Conservation (phyloP, 2,113 vertebrate species). For the Mustela nigripes region DNA sequence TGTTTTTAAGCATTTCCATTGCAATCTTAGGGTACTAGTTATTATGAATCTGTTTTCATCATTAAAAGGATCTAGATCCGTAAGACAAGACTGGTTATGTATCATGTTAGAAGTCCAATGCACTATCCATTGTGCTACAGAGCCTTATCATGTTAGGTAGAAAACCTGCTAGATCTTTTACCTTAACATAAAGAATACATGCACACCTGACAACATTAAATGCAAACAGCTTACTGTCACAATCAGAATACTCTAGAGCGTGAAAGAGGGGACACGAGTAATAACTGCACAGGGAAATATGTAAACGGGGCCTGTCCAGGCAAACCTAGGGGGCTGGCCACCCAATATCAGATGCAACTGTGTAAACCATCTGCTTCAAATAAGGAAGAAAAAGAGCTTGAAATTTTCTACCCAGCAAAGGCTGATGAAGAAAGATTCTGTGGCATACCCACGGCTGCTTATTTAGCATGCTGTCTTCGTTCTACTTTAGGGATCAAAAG, state of each 20-base stretch:
- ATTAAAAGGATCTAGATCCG: background rate
- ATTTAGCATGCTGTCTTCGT: background rate
- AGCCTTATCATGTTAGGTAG: background rate
- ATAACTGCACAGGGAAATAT: background rate
- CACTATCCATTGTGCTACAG: too few species aligned
- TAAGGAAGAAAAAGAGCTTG: background rate
- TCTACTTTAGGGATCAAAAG: background rate
- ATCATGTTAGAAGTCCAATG: background rate
- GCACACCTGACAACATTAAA: background rate
- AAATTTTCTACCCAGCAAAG: constrained; percentile 16
- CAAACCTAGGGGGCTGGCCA: background rate
- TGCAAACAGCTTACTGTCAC: background rate
- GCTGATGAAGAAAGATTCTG: background rate
- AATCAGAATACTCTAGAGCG: background rate
- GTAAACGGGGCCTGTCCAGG: background rate
- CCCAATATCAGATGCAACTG: background rate
- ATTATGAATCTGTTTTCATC: background rate
- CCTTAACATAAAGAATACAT: background rate
- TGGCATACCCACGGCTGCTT: background rate
- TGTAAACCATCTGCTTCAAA: constrained; percentile 6
- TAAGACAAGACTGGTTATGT: background rate
- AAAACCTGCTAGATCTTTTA: background rate
- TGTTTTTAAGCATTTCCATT: background rate
- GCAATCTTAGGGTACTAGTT: background rate
- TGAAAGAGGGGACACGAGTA: background rate